Base-by-base conservation (phyloP, 1,140 invertebrate species). In the Drosophila rhopaloa region DNA sequence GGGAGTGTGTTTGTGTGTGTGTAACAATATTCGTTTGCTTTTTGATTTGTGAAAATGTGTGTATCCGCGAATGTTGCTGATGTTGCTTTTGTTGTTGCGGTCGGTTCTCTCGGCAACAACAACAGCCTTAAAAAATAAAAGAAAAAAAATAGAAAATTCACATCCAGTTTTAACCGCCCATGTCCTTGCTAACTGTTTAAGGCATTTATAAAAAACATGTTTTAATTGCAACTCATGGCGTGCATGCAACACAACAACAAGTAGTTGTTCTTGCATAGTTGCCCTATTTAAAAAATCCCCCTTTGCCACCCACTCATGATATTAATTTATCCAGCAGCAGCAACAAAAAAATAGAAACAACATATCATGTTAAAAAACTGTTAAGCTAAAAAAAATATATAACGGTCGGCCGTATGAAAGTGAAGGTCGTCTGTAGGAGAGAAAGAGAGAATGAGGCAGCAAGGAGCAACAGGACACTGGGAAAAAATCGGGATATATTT, bases 21-120 rank as follows among this genome's bases (percentile, higher is more conserved):
- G 66, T 76, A 55, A 44, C 44, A 76, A 82, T 62, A 75, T 79
- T 88, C 79, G 76, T 88, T 88, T 88, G 79, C 79, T 88, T 89
- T 83, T 88, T 88, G 84, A 88, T 88, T 88, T 88, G 81, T 88
- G 84, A 89, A 88, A 89, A 89, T 89, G 84, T 88, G 84, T 88
- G 84, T 88, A 89, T 88, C 77, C 77, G 77, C 81, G 67, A 88
- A 89, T 84, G 63, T 77, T 74, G 56, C 65, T 73, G 70, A n/a
- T 47, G 44, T 47, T 46, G 65, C 44, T 61, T 54, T 53, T 83
- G 72, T 46, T 67, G 62, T 48, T 59, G 44, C 44, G 37, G 41
- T 46, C 61, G 57, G 57, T 48, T 66, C 47, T 68, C 61, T 54
- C 60, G 35, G 67, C 74, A 77, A 60, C 35, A 73, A 73, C 35